Evolutionary conservation across 2,113 vertebrate genomes (phyloP).

Genomic region (Leucoraja erinaceus): DNA sequence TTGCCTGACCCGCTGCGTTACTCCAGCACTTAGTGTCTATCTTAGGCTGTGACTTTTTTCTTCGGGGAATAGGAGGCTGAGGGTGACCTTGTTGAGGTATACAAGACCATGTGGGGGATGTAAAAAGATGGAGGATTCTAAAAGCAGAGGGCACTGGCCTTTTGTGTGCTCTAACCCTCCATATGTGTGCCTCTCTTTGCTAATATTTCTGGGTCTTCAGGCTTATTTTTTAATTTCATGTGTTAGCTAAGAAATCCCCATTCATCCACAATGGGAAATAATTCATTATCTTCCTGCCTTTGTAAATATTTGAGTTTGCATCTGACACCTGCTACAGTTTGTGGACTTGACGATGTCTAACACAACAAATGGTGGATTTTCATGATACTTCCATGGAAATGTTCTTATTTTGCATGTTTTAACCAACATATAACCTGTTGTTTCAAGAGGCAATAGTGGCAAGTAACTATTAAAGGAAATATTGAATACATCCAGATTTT

Average conservation of each 20-base stretch:
- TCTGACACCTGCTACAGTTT: neutral
- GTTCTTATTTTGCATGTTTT: neutral
- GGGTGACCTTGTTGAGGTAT: no score
- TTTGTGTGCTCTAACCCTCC: no score
- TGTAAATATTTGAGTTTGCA: neutral
- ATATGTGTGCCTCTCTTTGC: neutral
- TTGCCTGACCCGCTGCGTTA: no score
- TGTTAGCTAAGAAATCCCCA: neutral
- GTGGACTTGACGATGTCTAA: neutral
- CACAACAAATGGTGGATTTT: neutral
- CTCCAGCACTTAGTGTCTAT: no score
- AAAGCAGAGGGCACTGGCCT: no score
- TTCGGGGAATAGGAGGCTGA: no score
- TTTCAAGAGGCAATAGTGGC: neutral
- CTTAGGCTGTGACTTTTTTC: no score
- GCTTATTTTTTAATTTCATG: neutral
- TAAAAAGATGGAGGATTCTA: no score
- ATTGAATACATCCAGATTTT: neutral
- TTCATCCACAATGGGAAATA: neutral
- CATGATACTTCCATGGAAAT: neutral
- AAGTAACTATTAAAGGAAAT: slow-evolving; percentile 6
- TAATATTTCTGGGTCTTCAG: neutral
- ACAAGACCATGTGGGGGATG: no score
- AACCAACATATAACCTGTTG: no score
- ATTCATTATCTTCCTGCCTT: neutral